Base-by-base conservation (phyloP, 2,888 invertebrate genomes). In the Clanis bilineata region DNA sequence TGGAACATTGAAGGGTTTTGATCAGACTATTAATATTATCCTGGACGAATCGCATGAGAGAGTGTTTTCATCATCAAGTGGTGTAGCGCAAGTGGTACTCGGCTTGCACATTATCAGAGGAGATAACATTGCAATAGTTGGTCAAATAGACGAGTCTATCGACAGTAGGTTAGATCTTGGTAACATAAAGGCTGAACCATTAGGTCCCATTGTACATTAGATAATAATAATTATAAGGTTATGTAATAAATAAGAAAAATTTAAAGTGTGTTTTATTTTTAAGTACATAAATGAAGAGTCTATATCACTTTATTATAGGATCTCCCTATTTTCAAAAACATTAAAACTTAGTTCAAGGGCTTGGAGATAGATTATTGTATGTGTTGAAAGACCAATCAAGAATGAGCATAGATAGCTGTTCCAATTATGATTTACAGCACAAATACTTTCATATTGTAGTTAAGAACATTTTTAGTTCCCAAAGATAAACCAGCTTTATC, bases 21-120 rank as follows among this genome's bases (percentile, higher is more conserved):
- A 99, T 89, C 99, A 99, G 90, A 98, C 99, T n/a, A 98, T 99
- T 69, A 99, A 99, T 83, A 94, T 99, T 68, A 98, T 99, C 74
- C 92, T 99, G 67, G 99, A 99, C 80, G 99, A 99, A 87, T 98
- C 98, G 38, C 98, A 99, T 80, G 99, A 99, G 87, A 93, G 99
- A 75, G 98, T 99, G n/a, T 99, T 98, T 88, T 98, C 98, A 56
- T 95, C 96, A 9, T 95, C 96, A 0, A 94, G 96, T 70, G 99
- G 99, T 32, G 97, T 99, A 38, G 91, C 91, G 43, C 92, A 92
- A 72, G 98, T 99, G 61, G 97, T 98, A 61, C 93, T 99, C 47
- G 99, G 99, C 22, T 93, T 99, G 58, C 99, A 99, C 82, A 98
- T 99, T 67, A 98, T 99, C 70, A 94, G 99, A 75, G 99, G 99